Base-by-base conservation (phyloP, 2,113 vertebrate species). In the Chelonoidis abingdonii region DNA sequence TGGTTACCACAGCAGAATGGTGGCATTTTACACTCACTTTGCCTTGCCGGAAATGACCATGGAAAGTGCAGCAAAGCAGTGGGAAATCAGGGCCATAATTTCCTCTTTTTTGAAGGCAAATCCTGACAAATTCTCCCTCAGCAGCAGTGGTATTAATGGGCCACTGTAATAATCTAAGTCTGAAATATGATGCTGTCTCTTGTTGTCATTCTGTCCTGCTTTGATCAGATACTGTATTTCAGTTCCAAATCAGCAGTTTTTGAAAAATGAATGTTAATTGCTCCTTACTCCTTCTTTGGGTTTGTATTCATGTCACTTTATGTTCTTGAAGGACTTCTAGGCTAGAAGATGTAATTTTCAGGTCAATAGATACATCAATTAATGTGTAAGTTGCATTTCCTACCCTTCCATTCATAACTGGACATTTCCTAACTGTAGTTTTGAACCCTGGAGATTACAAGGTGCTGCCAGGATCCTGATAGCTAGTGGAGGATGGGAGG, bases 221-320 rank as follows among this genome's bases (percentile, higher is more conserved):
- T 56, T 80, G 86, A 88, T 79, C 35, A 56, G 72, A 80, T 88
- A 47, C 49, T 80, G 57, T 38, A 69, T 72, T 92, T 88, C 81
- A 69, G 47, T 41, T 84, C 59, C 62, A 56, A 84, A 81, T 84
- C 91, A 88, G 81, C 50, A 56, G 29, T 65, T 47, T 69, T 49
- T 59, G 19, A 59, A 84, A 56, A 47, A 56, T n/a, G 31, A 76
- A 76, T 24, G 52, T 78, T 72, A 52, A 79, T 87, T 53, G 38
- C 22, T 44, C 31, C 35, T n/a, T n/a, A 52, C 21, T 84, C 17
- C 31, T 57, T 78, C 56, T 62, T 86, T 41, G 31, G n/a, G 59
- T 78, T 53, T 31, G n/a, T 19, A 35, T 69, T 83, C 76, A 25
- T 31, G 14, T 75, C 47, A 49, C 19, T 31, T 92, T 52, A 29